Evolutionary conservation across 1,140 invertebrate species (phyloP), one percentile per base, ranked within the genome.

Genomic region (Halesus radiatus): DNA sequence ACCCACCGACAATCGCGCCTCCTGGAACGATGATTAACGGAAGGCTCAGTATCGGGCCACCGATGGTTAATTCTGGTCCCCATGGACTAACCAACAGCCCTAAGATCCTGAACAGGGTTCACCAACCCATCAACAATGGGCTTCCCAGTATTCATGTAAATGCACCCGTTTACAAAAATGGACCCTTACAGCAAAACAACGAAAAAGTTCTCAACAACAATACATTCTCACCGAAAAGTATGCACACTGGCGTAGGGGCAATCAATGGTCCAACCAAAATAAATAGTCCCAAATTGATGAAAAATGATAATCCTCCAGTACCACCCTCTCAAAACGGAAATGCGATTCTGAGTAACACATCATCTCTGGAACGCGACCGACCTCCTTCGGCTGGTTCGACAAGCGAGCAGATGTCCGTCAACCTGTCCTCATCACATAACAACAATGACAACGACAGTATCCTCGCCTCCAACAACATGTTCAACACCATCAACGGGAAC

Each of bases 361-460:
- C 68, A 0, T 26, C 23, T 45, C 37, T 45, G 3, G 68, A 72
- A 22, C 68, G 52, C 20, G 26, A 29, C 3, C 16, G 20, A 72
- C 37, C 29, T 18, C 3, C 68, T 18, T 23, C 53, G 50, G 68
- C 50, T 1, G 20, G 37, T 45, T 45, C 68, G 2, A 52, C 18
- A n/a, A 60, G 53, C n/a, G 73, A 58, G 5, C 76, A 62, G 32
- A 50, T 23, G 54, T 76, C 60, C 22, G 68, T 29, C 32, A 87
- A 85, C 78, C 64, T 85, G 84, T 80, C 85, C 79, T 16, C 82
- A 72, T 26, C 82, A 78, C 52, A 84, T 76, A 58, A 85, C 7
- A 85, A 86, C 72, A 87, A 86, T 80, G 87, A 84, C 76, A 66
- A 85, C 13, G 85, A 87, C 68, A 87, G 86, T 80, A 87, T 89